Evolutionary conservation across 2,797 vertebrate species (phyloP).

Genomic region (Coreius guichenoti): DNA sequence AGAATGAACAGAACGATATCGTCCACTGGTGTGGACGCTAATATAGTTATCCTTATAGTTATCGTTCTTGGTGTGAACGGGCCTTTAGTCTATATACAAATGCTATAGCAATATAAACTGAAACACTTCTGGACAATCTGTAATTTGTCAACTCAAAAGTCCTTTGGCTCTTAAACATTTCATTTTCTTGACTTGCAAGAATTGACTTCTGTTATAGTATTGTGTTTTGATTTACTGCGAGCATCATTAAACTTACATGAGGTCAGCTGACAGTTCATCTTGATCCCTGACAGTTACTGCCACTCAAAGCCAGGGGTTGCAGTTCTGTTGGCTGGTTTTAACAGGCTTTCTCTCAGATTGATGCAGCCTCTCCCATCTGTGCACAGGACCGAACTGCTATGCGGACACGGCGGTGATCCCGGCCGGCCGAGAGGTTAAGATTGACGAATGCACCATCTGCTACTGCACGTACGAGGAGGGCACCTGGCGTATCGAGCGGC

Average conservation of each 20-base stretch:
- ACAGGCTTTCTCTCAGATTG: conserved; percentile 22
- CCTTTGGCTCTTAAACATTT: background rate
- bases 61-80: no score
- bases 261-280: conserved; percentile 32
- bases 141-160: background rate
- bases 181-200: background rate
- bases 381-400: conserved; percentile 95
- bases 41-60: no score
- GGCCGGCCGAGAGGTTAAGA: conserved; percentile 95
- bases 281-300: conserved; percentile 15
- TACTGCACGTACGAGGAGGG: conserved; percentile 99
- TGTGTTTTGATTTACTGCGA: conserved; percentile 31
- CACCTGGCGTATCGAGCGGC: conserved; percentile 95
- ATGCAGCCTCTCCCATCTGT: conserved; percentile 25
- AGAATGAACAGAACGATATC: no score
- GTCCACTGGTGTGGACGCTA: no score
- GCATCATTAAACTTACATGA: conserved; percentile 27
- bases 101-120: background rate
- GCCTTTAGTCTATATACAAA: background rate
- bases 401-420: conserved; percentile 95
- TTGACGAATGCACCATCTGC: conserved; percentile 96
- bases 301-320: conserved; percentile 14
- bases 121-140: background rate
- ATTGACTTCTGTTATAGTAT: background rate
- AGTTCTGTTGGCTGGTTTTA: background rate